Evolutionary conservation across 2,113 vertebrate genomes (phyloP).

Genomic region (Notarius lentiginosus): DNA sequence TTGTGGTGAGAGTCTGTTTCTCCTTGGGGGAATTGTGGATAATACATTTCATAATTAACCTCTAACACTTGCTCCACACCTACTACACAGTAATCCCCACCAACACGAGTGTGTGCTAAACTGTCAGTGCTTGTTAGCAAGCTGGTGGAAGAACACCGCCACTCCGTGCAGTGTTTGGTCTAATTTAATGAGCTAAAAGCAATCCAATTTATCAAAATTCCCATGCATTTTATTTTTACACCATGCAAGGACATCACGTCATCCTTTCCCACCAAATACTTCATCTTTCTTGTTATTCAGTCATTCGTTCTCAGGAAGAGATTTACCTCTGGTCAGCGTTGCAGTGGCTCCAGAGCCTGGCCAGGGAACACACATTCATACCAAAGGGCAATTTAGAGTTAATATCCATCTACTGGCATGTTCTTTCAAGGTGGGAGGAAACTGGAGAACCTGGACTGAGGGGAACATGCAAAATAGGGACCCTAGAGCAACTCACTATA

Average conservation of each 20-base stretch:
- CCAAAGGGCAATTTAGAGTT: background rate
- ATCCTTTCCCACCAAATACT: too few relatives aligned
- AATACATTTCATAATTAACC: slow-evolving; percentile 21
- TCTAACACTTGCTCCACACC: background rate
- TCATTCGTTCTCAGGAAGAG: background rate
- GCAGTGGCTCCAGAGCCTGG: background rate
- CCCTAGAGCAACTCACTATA: background rate
- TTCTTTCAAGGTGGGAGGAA: background rate
- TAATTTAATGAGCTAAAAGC: background rate
- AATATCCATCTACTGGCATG: background rate
- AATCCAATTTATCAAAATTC: background rate
- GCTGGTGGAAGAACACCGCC: background rate
- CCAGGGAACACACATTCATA: background rate
- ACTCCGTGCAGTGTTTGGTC: too few relatives aligned
- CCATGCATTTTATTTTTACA: background rate
- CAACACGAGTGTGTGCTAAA: background rate
- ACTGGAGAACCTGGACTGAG: background rate
- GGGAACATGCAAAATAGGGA: background rate
- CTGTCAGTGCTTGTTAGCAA: background rate
- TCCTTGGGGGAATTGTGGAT: background rate
- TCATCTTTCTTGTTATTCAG: background rate
- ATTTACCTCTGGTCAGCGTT: background rate
- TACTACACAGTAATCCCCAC: background rate
- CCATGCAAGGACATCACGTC: too few relatives aligned
- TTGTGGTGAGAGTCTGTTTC: background rate